These are phyloP conservation scores for Ellobius talpinus DNA, from an alignment of 2,113 vertebrate species.

Conservation along the genomic window DNA sequence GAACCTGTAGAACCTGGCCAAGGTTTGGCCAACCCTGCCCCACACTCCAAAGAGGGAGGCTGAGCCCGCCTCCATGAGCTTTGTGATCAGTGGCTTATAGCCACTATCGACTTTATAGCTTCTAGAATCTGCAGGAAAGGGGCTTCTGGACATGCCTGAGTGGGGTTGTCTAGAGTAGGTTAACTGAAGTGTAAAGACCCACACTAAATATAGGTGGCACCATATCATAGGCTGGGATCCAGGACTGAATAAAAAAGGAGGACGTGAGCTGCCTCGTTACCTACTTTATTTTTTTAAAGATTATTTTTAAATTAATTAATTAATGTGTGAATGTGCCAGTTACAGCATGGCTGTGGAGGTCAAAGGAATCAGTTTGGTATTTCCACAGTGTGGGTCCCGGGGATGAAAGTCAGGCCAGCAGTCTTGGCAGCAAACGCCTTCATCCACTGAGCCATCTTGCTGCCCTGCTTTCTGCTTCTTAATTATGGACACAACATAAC, in stretches of 20 bases:
- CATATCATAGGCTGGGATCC: background rate
- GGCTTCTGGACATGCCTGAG: background rate
- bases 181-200: too few species aligned
- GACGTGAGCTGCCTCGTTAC: background rate
- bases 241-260: background rate
- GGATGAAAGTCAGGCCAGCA: background rate
- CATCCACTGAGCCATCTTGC: background rate
- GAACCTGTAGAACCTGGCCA: too few species aligned
- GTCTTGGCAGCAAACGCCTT: background rate
- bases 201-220: background rate
- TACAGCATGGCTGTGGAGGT: background rate
- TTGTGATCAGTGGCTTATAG: too few species aligned
- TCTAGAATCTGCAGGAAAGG: background rate
- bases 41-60: fast-evolving
- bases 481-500: background rate
- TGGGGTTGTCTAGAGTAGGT: background rate
- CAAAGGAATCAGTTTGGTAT: background rate
- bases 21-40: background rate
- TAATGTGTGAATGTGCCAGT: background rate
- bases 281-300: background rate
- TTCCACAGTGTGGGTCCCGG: background rate
- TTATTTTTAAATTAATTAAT: background rate
- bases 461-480: background rate
- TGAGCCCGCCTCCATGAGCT: background rate
- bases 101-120: background rate